Evolutionary conservation across 2,113 vertebrate species (phyloP).

Genomic region (Ciconia stormi): DNA sequence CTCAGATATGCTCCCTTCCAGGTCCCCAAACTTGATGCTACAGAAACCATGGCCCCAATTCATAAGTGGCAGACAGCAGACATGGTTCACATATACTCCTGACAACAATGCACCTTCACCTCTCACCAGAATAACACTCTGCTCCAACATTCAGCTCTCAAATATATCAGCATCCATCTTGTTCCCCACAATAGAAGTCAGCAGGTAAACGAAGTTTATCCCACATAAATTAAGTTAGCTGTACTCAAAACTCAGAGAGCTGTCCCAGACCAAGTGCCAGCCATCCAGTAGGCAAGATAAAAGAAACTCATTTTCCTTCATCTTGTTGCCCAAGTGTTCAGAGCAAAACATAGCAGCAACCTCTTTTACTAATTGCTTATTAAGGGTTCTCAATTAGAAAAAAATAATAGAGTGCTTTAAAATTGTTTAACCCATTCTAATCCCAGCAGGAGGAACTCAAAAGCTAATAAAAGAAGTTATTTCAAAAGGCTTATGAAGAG

Average conservation of each 20-base stretch:
- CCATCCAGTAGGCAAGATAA: background rate
- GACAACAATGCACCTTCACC: background rate
- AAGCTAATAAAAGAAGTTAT: background rate
- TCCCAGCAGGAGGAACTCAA: background rate
- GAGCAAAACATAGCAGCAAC: background rate
- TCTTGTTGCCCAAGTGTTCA: background rate
- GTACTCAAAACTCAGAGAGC: background rate
- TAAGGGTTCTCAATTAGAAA: background rate
- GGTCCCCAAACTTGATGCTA: background rate
- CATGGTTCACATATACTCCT: background rate
- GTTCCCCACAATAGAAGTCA: background rate
- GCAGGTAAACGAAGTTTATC: background rate
- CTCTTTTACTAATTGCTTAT: background rate
- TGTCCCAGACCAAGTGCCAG: background rate
- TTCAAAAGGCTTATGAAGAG: background rate
- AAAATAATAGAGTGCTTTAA: background rate
- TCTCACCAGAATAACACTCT: background rate
- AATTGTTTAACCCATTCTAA: slow-evolving; percentile 14
- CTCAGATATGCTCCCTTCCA: background rate
- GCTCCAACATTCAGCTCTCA: background rate
- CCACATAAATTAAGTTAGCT: background rate
- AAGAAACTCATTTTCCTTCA: background rate
- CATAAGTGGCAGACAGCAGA: background rate
- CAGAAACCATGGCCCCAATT: rapidly evolving
- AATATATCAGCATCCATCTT: background rate